Conservation (phyloP, 1,140 invertebrate genomes). For the Platorchestia sp. region DNA sequence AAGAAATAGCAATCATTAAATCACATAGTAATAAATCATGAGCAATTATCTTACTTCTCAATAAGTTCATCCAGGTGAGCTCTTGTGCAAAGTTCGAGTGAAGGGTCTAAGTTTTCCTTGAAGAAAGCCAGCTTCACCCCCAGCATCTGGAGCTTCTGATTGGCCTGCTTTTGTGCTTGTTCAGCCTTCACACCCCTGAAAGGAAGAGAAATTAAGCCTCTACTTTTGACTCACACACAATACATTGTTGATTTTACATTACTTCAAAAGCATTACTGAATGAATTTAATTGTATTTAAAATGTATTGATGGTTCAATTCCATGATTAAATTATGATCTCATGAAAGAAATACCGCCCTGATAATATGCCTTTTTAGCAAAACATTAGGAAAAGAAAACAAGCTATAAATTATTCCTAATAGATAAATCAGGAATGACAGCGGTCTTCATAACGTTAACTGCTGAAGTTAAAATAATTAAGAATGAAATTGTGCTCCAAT, state of each 20-base stretch:
- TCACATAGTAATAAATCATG: background rate
- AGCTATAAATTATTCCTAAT: too few species aligned
- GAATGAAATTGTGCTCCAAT: too few species aligned
- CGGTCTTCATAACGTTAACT: too few species aligned
- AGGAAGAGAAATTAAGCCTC: background rate
- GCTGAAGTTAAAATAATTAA: too few species aligned
- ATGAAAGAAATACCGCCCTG: too few species aligned
- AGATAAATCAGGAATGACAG: too few species aligned
- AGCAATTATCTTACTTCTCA: background rate
- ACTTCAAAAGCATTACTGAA: background rate
- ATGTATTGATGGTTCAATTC: too few species aligned
- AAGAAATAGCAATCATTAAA: background rate
- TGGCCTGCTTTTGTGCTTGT: conserved; percentile 6
- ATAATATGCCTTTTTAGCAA: too few species aligned
- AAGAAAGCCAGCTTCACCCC: conserved; percentile 31
- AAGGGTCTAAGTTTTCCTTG: conserved; percentile 4
- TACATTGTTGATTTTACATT: background rate
- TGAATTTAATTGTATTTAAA: too few species aligned
- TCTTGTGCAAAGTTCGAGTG: background rate
- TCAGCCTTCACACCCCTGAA: conserved; percentile 27
- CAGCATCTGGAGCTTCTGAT: conserved; percentile 2
- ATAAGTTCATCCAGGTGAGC: conserved; percentile 16
- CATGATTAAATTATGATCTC: too few species aligned
- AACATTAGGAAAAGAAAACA: too few species aligned
- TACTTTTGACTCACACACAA: background rate